Base-by-base conservation (phyloP, 2,113 vertebrate genomes). In the Urocitellus parryii region DNA sequence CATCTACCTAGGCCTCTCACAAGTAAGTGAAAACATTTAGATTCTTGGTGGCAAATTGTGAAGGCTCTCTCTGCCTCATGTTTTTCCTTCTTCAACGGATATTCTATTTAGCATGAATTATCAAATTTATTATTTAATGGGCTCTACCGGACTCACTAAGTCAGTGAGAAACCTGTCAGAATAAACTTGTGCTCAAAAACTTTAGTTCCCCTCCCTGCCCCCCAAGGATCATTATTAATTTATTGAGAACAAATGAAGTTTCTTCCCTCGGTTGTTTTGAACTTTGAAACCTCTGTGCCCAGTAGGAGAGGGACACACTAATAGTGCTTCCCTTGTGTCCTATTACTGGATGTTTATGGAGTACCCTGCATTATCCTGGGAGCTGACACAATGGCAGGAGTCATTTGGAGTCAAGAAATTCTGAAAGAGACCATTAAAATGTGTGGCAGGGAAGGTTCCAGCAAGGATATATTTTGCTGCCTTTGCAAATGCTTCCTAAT, bases 1-100 rank as follows among this genome's bases (percentile, higher is more conserved):
- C 99, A 99, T 99, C 98, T 99, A 99, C 99, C 99, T 99, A 98
- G 99, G 99, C 91, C 99, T 99, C 98, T 99, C 99, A 88, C 99
- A 99, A 99, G 99, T 99, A 98, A 99, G 99, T 99, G 96, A 90
- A 96, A 95, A 80, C 61, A 79, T 98, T 98, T 96, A 27, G 11
- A 92, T 98, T 98, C 93, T 97, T 91, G 65, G 87, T 8, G 0
- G 12, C 25, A 58, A 45, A 90, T 82, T 94, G 51, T 96, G 67
- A 95, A 32, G 53, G 2, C 74, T 96, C 48, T 29, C 27, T 94
- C 81, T 0, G 93, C 90, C 77, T 95, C 63, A 5, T 91, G 51
- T 51, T 91, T 97, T 90, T 85, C 42, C 16, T 91, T 96, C 83
- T 96, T 94, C 81, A 92, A 78, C 32, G 90, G 95, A 91, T 96